Percentiles rank a stretch among this genome's conserved stretches.
Conservation (phyloP, 2,797 vertebrate species). For the Oryzias dopingdopingensis region DNA sequence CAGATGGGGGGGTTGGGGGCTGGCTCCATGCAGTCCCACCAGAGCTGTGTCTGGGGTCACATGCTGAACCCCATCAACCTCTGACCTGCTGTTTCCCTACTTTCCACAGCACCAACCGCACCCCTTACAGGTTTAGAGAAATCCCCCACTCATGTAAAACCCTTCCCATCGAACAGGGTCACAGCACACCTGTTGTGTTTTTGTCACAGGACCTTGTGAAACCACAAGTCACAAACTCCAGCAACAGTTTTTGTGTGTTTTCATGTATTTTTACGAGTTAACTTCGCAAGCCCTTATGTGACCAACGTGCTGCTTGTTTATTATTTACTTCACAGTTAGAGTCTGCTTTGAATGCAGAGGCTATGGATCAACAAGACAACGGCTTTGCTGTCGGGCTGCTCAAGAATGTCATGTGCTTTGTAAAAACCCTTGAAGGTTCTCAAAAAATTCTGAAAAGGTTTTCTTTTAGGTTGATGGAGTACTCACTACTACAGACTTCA, state of each 20-base stretch:
- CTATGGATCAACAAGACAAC: neutral
- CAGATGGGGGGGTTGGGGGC: slow-evolving; percentile 28
- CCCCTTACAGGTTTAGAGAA: slow-evolving; percentile 21
- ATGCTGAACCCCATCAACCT: slow-evolving; percentile 32
- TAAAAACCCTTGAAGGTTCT: slow-evolving; percentile 63
- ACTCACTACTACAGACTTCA: no score
- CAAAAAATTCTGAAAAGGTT: slow-evolving; percentile 47
- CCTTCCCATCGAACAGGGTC: slow-evolving; percentile 14
- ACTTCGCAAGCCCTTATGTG: slow-evolving; percentile 11
- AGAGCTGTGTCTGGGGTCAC: slow-evolving; percentile 34
- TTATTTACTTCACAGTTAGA: slow-evolving; percentile 33
- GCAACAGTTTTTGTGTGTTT: slow-evolving; percentile 18
- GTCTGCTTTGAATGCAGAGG: slow-evolving; percentile 17
- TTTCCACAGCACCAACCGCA: slow-evolving; percentile 25
- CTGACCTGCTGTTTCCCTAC: slow-evolving; percentile 38
- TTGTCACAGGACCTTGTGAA: slow-evolving; percentile 21
- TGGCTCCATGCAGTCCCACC: slow-evolving; percentile 27
- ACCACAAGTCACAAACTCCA: slow-evolving; percentile 7
- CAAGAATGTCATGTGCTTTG: slow-evolving; percentile 44
- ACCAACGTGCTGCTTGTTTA: slow-evolving; percentile 11
- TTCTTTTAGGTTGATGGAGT: slow-evolving; percentile 71
- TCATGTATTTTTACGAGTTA: slow-evolving; percentile 22
- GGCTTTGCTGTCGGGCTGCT: slow-evolving; percentile 19
- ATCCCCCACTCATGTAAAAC: slow-evolving; percentile 13
- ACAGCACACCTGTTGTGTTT: slow-evolving; percentile 52